phyloP scores from a whole-genome alignment of 2,113 vertebrate species.

The Nestor notabilis region DNA sequence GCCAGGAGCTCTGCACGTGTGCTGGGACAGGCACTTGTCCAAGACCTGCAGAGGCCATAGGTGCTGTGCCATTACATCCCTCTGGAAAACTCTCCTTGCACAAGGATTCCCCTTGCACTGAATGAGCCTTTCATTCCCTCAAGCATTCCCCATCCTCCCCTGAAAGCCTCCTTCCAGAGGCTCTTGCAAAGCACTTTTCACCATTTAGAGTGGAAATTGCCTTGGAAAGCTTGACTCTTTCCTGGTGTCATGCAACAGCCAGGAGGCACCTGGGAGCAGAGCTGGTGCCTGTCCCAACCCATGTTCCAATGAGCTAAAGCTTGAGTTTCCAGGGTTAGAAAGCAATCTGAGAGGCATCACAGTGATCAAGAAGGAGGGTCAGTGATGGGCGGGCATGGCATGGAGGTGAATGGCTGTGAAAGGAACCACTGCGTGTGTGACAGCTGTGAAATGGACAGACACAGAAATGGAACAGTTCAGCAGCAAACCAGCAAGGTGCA shows the following conservation, averaged over 20 bases:
- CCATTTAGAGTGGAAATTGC: not conserved
- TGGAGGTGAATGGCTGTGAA: not conserved
- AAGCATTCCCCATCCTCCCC: not conserved
- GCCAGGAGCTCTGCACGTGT: not conserved
- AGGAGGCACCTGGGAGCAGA: not conserved
- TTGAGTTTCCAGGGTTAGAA: accelerated
- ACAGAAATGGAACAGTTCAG: not conserved
- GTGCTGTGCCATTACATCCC: not conserved
- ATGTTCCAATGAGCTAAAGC: not conserved
- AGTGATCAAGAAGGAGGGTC: not conserved
- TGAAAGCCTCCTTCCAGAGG: not conserved
- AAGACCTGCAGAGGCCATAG: not conserved
- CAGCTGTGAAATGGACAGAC: not conserved
- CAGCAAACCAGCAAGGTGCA: not conserved
- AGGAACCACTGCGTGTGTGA: not conserved
- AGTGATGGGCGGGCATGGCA: not conserved
- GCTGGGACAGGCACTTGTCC: accelerated
- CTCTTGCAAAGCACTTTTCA: not conserved
- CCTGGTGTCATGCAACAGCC: not conserved
- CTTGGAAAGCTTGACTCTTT: not conserved
- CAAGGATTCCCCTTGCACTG: not conserved
- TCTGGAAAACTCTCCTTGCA: not conserved
- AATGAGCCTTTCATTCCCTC: not conserved
- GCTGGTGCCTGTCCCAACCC: not conserved
- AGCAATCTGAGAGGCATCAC: not conserved